These are phyloP conservation scores for Dasysyrphus tricinctus DNA, from an alignment of 2,888 invertebrate genomes.

Conservation along the genomic window DNA sequence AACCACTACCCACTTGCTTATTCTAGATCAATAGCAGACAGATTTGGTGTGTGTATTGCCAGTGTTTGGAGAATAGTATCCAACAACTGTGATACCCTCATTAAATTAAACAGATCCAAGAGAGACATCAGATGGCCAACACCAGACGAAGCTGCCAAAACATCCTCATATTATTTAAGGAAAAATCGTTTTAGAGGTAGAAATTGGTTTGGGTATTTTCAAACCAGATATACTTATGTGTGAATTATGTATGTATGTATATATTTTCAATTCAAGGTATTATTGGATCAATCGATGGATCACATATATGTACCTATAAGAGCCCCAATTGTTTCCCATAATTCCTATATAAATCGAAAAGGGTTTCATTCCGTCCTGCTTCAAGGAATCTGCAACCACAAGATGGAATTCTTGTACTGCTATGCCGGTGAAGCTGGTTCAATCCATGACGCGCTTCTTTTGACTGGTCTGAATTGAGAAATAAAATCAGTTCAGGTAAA, in stretches of 20 bases:
- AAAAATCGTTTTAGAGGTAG: background rate
- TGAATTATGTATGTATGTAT: background rate
- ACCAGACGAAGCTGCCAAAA: background rate
- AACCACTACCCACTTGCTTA: background rate
- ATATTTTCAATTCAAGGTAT: constrained; percentile 3
- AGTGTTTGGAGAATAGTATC: too few relatives aligned
- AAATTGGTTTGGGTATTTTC: background rate
- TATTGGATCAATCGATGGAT: constrained; percentile 29
- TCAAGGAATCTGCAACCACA: background rate
- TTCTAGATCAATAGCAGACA: constrained; percentile 1
- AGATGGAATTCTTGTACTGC: background rate
- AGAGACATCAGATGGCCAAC: background rate
- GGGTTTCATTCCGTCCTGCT: constrained; percentile 30
- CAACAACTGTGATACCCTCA: too few relatives aligned
- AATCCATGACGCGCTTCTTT: background rate
- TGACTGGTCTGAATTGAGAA: background rate
- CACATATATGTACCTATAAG: constrained; percentile 41
- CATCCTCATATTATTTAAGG: background rate
- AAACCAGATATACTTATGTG: background rate
- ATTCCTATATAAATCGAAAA: constrained; percentile 53
- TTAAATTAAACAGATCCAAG: background rate
- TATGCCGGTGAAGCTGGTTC: too few relatives aligned
- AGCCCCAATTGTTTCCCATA: constrained; percentile 28
- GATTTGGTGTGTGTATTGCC: background rate
- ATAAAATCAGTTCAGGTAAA: background rate